Conservation (phyloP, 2,797 vertebrate genomes). For the Cuniculus paca region DNA sequence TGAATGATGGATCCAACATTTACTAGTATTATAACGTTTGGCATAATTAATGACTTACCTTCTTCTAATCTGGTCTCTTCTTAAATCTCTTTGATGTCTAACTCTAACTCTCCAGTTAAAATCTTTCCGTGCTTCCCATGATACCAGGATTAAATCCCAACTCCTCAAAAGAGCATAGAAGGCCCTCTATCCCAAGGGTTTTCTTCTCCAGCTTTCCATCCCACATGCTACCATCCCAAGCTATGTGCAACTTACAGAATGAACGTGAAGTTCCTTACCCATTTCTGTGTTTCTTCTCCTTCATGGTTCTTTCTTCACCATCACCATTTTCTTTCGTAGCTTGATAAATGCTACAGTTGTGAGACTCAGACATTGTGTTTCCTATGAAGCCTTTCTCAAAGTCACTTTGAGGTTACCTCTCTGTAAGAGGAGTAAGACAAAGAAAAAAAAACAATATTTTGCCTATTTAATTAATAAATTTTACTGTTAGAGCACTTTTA, state of each 20-base stretch:
- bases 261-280: neutral
- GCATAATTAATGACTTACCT: neutral
- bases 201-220: neutral
- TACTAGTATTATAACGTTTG: neutral
- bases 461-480: neutral
- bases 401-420: neutral
- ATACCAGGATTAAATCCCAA: neutral
- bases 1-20: neutral
- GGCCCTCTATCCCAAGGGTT: neutral
- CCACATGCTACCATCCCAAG: neutral
- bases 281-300: neutral
- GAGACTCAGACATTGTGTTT: neutral
- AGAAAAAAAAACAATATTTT: neutral
- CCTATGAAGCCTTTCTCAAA: neutral
- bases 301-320: neutral
- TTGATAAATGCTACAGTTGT: neutral
- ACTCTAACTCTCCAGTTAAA: conserved; percentile 19
- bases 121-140: conserved; percentile 4
- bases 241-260: neutral
- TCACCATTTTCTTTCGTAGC: neutral
- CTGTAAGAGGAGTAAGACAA: neutral
- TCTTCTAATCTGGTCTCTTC: neutral
- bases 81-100: neutral
- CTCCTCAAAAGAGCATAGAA: neutral
- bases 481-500: conserved; percentile 39